phyloP scores from a whole-genome alignment of 2,888 invertebrate species.

The Scaptomyza flava region DNA sequence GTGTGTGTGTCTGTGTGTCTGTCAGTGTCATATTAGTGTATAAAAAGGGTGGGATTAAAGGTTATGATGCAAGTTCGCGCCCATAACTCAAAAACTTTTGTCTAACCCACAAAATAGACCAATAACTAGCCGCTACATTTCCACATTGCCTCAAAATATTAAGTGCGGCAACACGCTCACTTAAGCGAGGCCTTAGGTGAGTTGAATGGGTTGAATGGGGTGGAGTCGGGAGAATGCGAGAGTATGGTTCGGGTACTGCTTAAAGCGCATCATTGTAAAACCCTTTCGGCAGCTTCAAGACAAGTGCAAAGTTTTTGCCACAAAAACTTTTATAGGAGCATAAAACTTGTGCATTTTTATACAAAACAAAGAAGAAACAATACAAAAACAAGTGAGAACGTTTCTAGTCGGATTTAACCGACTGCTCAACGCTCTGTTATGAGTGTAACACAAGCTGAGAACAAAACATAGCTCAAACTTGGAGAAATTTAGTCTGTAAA shows the following conservation, averaged over 20 bases:
- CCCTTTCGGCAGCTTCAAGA: constrained; percentile 78
- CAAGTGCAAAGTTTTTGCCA: constrained; percentile 76
- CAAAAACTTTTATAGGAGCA: constrained; percentile 74
- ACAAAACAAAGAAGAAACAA: constrained; percentile 73
- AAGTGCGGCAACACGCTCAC: constrained; percentile 62
- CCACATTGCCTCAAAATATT: constrained; percentile 58
- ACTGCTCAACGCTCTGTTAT: background rate
- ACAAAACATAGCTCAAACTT: too few species aligned
- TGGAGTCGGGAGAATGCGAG: background rate
- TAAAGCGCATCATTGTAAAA: constrained; percentile 77
- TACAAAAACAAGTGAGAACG: constrained; percentile 14
- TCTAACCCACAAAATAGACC: constrained; percentile 44
- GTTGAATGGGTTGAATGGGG: background rate
- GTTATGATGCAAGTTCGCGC: constrained; percentile 23
- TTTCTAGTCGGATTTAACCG: background rate
- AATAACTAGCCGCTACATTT: constrained; percentile 56
- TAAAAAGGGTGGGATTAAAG: background rate
- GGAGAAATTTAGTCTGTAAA: too few species aligned
- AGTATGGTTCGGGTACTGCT: constrained; percentile 22
- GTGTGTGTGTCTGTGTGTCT: background rate
- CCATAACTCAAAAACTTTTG: constrained; percentile 40
- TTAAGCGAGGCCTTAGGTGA: constrained; percentile 28
- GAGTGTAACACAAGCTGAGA: background rate
- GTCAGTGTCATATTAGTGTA: constrained; percentile 1
- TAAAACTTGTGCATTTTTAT: constrained; percentile 77